Percentiles rank a stretch among this genome's conserved stretches.
These are phyloP conservation scores for Drosophila teissieri DNA, from an alignment of 1,140 invertebrate genomes.

Conservation along the genomic window DNA sequence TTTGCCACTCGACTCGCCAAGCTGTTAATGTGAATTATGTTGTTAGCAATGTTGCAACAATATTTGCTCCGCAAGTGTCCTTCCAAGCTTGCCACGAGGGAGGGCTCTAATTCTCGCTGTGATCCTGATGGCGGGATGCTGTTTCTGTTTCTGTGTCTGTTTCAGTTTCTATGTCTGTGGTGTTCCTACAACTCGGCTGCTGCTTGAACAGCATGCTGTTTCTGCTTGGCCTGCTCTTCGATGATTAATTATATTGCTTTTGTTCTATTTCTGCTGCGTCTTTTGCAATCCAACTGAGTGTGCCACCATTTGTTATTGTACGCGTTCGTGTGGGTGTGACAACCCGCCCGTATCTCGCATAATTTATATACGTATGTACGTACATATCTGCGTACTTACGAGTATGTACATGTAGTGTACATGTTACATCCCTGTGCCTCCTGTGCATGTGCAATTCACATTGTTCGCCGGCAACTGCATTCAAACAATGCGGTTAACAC, in stretches of 20 bases:
- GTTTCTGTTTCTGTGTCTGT: slow-evolving; percentile 11
- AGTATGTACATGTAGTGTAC: slow-evolving; percentile 1
- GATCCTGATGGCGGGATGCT: slow-evolving; percentile 23
- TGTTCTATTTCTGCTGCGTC: slow-evolving; percentile 61
- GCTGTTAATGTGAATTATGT: slow-evolving; percentile 46
- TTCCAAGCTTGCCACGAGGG: slow-evolving; percentile 29
- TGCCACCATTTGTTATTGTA: slow-evolving; percentile 13
- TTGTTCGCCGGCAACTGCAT: slow-evolving; percentile 40
- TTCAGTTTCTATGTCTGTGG: not conserved
- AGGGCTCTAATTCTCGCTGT: slow-evolving; percentile 15
- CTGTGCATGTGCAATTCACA: slow-evolving; percentile 34
- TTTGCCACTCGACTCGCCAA: slow-evolving; percentile 1
- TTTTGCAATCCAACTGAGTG: slow-evolving; percentile 39
- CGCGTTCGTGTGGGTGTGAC: slow-evolving; percentile 8
- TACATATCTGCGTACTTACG: slow-evolving; percentile 15
- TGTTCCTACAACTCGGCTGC: slow-evolving; percentile 2
- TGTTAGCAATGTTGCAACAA: slow-evolving; percentile 48
- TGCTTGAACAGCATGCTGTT: slow-evolving; percentile 53
- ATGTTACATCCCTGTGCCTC: slow-evolving; percentile 21
- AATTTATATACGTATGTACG: slow-evolving; percentile 26
- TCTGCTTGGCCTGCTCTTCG: slow-evolving; percentile 66
- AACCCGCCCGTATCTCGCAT: slow-evolving; percentile 35
- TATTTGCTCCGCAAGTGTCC: slow-evolving; percentile 42
- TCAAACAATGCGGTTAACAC: slow-evolving; percentile 52
- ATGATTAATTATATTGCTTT: slow-evolving; percentile 79